Evolutionary conservation across 2,888 invertebrate genomes (phyloP).

Genomic region (Torymus aiolomorphi): DNA sequence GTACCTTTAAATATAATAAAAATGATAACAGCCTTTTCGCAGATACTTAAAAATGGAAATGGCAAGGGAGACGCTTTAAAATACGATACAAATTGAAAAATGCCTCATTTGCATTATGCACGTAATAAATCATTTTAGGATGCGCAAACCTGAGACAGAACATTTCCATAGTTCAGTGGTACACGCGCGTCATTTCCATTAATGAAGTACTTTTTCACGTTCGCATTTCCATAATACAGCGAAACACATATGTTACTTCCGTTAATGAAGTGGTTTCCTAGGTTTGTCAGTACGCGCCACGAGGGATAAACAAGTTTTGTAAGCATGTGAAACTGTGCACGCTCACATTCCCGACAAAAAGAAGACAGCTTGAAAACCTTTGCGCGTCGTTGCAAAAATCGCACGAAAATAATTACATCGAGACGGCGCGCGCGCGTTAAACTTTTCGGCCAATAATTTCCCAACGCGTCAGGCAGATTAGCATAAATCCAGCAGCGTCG

Average conservation of each 20-base stretch:
- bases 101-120: conserved; percentile 8
- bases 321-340: neutral
- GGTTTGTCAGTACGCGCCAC: conserved; percentile 13
- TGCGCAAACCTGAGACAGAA: conserved; percentile 13
- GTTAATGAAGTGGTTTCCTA: conserved; percentile 43
- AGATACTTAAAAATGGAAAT: conserved; percentile 1
- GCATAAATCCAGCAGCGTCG: conserved; percentile 29
- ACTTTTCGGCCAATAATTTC: conserved; percentile 35
- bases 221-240: conserved; percentile 31
- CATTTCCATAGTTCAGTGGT: conserved; percentile 41
- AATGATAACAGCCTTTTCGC: neutral
- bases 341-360: no score
- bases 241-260: conserved; percentile 29
- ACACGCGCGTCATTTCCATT: conserved; percentile 41
- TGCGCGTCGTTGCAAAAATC: no score
- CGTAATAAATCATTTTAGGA: conserved; percentile 38
- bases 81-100: neutral
- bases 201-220: conserved; percentile 46
- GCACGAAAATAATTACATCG: conserved; percentile 32
- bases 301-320: conserved; percentile 35
- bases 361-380: no score
- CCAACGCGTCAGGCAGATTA: conserved; percentile 25
- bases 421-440: conserved; percentile 1
- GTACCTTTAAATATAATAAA: conserved; percentile 1
- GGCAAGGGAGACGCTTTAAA: neutral